Evolutionary conservation across 2,888 invertebrate genomes (phyloP).

Genomic region (Sacculina carcini): DNA sequence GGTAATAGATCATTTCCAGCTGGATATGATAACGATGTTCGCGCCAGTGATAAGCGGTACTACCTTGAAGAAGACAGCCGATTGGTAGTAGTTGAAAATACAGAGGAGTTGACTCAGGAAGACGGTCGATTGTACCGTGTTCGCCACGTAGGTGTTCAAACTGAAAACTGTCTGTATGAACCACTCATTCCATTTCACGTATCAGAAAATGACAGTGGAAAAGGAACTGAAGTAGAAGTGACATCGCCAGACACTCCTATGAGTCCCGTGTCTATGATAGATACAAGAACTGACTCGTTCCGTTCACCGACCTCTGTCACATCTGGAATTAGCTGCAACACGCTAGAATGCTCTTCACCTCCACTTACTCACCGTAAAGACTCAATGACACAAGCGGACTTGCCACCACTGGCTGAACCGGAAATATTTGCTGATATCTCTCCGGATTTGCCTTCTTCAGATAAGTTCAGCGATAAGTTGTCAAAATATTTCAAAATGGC

Average conservation of each 20-base stretch:
- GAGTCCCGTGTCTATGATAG: background rate
- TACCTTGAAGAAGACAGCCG: constrained; percentile 8
- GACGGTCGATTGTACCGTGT: constrained; percentile 23
- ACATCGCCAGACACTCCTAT: background rate
- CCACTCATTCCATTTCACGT: constrained; percentile 6
- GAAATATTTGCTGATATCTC: constrained; percentile 2
- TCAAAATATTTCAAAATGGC: constrained; percentile 65
- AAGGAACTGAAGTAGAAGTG: background rate
- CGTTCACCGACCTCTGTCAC: background rate
- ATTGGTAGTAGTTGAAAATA: constrained; percentile 24
- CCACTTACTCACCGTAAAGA: background rate
- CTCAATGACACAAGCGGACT: background rate
- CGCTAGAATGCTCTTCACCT: background rate
- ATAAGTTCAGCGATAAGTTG: constrained; percentile 49
- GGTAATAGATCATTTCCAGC: constrained; percentile 1
- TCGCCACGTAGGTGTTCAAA: background rate
- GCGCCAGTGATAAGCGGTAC: constrained; percentile 33
- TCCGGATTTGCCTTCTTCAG: background rate
- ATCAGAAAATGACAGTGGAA: constrained; percentile 14
- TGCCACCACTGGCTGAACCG: background rate
- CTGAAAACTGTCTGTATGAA: constrained; percentile 5
- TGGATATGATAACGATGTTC: constrained; percentile 27
- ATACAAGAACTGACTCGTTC: background rate
- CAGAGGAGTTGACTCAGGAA: constrained; percentile 20
- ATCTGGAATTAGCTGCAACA: background rate